Base-by-base conservation (phyloP, 2,797 vertebrate species). In the Otolemur crassicaudatus region DNA sequence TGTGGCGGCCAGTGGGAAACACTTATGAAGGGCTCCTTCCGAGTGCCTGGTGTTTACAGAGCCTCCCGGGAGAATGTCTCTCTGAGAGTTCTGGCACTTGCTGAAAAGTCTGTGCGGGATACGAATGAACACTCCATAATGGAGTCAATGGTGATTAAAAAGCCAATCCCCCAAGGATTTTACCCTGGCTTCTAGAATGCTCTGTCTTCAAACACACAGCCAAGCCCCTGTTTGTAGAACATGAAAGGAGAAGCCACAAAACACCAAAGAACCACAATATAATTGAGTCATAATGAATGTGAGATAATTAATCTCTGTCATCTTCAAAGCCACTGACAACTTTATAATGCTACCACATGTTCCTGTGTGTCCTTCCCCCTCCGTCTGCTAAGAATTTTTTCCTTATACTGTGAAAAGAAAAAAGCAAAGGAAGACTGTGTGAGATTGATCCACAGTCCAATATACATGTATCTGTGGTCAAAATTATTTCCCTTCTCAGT, bases 111-210 rank as follows among this genome's bases (percentile, higher is more conserved):
- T 88, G 0, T 46, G 20, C 13, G 53, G 90, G 95, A 80, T 43
- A 94, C 73, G 83, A 97, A 56, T 34, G 61, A 81, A 60, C n/a
- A 70, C 40, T 34, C 75, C 0, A 0, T 89, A 81, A 88, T 90
- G 88, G 70, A 93, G 83, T 84, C 91, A 94, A 46, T 46, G 60
- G 29, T 65, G 85, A 94, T 96, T 76, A n/a, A 91, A 46, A 61
- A 23, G 8, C 27, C 27, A 63, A n/a, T 56, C 53, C 37, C 16
- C 75, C 40, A 76, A 46, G 61, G 67, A 90, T 53, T 25, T 91
- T 65, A 43, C 16, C 2, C 89, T 89, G 83, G 34, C 72, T 97
- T 92, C 82, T 2, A 75, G 91, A 63, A 96, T 91, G 96, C 90
- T 90, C 65, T 87, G 60, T 95, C 22, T 14, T 85, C 91, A 96